phyloP scores from a whole-genome alignment of 2,888 invertebrate species.

The Lycia hirtaria region DNA sequence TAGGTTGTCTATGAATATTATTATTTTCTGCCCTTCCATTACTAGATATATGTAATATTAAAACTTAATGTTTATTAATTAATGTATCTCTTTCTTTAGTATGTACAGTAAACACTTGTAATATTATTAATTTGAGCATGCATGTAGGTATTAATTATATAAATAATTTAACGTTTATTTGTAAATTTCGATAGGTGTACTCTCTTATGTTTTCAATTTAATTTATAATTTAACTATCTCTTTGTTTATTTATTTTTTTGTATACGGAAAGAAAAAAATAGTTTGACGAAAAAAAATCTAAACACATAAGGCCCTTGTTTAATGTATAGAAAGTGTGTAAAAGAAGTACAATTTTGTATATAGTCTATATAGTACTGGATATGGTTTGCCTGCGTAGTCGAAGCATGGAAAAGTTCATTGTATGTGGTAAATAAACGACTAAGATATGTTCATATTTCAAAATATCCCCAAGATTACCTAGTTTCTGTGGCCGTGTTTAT shows the following conservation, averaged over 20 bases:
- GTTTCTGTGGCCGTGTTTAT: too few species aligned
- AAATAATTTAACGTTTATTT: slow-evolving; percentile 18
- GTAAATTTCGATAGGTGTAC: neutral
- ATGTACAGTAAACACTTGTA: slow-evolving; percentile 16
- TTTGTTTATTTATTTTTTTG: neutral
- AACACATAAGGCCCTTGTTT: too few species aligned
- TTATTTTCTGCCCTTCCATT: neutral
- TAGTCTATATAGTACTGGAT: slow-evolving; percentile 34
- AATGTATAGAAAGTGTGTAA: neutral
- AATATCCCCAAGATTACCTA: too few species aligned
- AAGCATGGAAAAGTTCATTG: slow-evolving; percentile 47
- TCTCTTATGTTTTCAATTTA: neutral
- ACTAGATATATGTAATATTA: neutral
- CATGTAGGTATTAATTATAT: slow-evolving; percentile 37
- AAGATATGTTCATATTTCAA: slow-evolving; percentile 20
- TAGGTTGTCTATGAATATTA: neutral
- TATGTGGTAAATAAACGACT: slow-evolving; percentile 9
- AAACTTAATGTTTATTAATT: slow-evolving; percentile 54
- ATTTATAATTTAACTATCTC: neutral
- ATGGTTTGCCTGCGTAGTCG: slow-evolving; percentile 49
- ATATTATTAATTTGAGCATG: slow-evolving; percentile 37
- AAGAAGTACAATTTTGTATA: slow-evolving; percentile 20
- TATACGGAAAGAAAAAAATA: too few species aligned
- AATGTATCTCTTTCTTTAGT: slow-evolving; percentile 39
- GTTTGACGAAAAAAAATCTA: too few species aligned